Evolutionary conservation across 2,113 vertebrate genomes (phyloP).

Genomic region (Ophthalmolycus amberensis): DNA sequence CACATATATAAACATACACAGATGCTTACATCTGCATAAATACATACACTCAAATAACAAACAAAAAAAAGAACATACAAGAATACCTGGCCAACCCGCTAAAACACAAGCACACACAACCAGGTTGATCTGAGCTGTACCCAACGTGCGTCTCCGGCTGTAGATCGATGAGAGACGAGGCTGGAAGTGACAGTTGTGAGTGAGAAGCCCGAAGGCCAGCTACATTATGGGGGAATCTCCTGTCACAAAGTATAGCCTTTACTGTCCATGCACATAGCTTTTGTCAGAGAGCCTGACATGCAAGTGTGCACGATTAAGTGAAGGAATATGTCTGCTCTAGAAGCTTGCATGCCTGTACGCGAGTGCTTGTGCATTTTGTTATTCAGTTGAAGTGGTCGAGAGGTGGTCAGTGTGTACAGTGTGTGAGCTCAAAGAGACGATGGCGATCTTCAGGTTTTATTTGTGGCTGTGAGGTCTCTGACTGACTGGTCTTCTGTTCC

Average conservation of each 20-base stretch:
- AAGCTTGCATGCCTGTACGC: slow-evolving; percentile 3
- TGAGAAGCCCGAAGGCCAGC: slow-evolving; percentile 50
- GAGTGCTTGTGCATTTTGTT: neutral
- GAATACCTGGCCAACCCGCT: neutral
- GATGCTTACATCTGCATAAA: neutral
- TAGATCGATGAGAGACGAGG: slow-evolving; percentile 67
- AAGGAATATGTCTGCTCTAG: neutral
- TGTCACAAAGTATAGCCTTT: slow-evolving; percentile 46
- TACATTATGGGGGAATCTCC: slow-evolving; percentile 48
- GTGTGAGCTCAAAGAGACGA: slow-evolving; percentile 17
- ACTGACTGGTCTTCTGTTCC: slow-evolving; percentile 61
- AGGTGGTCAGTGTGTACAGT: neutral
- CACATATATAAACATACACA: neutral
- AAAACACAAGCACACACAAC: slow-evolving; percentile 22
- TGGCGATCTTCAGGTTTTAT: slow-evolving; percentile 50
- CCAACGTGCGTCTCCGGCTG: slow-evolving; percentile 35
- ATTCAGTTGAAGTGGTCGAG: neutral
- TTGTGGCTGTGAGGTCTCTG: slow-evolving; percentile 53
- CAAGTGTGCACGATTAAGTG: neutral
- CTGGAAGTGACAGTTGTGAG: slow-evolving; percentile 61
- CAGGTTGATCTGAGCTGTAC: slow-evolving; percentile 19
- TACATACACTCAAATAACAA: neutral
- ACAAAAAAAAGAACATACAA: neutral
- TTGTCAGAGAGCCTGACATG: neutral
- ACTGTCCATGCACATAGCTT: slow-evolving; percentile 34